Evolutionary conservation across 37 sponge, comb jelly and placozoan species (phyloP), one percentile per base, ranked within the genome.

Genomic region (Agelas oroides): DNA sequence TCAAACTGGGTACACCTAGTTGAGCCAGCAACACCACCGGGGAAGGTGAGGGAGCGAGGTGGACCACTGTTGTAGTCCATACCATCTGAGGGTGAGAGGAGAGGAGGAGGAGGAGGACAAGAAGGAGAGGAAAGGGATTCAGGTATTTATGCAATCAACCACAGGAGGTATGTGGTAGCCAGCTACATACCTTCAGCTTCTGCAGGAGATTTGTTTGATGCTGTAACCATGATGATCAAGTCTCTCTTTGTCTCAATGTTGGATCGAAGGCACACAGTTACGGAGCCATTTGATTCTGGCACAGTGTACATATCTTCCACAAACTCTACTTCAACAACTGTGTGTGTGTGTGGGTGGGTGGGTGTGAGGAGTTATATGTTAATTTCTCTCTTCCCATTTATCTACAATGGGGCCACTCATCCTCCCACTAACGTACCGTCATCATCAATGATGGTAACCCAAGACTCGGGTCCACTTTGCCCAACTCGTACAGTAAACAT

Each of bases 401-500:
- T 14, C 5, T 5, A 61, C 25, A 5, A 61, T 61, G 25, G n/a
- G n/a, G n/a, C n/a, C n/a, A n/a, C n/a, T n/a, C n/a, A n/a, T n/a
- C n/a, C n/a, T n/a, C n/a, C n/a, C n/a, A 46, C 46, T 8, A 46
- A 46, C 46, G 46, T 46, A 46, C 46, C 27, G 27, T 31, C 19
- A 33, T 19, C 5, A 34, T 34, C 68, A 28, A 34, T 19, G 32
- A 59, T 77, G 78, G 59, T 61, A 39, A 61, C 65, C 65, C 17
- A 19, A 37, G 64, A 53, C 31, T 20, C 66, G 14, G 1, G 46
- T 53, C 39, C 39, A n/a, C 25, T 24, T 14, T 31, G 6, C 1
- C 25, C 46, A 59, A 73, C n/a, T 5, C 17, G 37, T 16, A 83
- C 75, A 12, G 35, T 11, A 37, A 83, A 83, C 5, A 12, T 53